These are phyloP conservation scores for Ceratosolen fusciceps DNA, from an alignment of 1,140 invertebrate species.

Conservation along the genomic window DNA sequence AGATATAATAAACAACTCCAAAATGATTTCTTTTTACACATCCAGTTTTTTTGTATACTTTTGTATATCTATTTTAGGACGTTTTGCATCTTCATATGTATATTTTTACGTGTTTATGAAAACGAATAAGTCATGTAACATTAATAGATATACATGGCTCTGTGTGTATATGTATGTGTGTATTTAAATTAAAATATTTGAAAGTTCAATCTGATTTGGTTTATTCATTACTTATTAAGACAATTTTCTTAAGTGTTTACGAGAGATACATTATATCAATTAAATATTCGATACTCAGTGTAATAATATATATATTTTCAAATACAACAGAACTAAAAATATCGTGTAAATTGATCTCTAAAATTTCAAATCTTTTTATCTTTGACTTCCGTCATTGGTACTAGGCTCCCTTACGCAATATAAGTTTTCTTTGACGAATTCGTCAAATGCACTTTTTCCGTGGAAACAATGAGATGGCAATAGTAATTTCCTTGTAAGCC, in stretches of 20 bases:
- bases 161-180: conserved; percentile 1
- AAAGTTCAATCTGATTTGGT: conserved; percentile 56
- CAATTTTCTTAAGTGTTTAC: conserved; percentile 64
- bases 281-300: conserved; percentile 66
- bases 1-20: conserved; percentile 2
- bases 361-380: conserved; percentile 47
- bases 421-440: conserved; percentile 33
- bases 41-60: not conserved
- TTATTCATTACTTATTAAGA: conserved; percentile 64
- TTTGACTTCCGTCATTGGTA: conserved; percentile 45
- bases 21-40: not conserved
- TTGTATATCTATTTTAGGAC: conserved; percentile 24
- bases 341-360: conserved; percentile 58
- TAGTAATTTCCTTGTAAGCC: conserved; percentile 52
- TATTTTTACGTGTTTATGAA: not conserved
- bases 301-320: conserved; percentile 69
- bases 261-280: conserved; percentile 68
- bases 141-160: not conserved
- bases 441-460: conserved; percentile 54
- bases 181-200: conserved; percentile 36
- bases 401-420: conserved; percentile 15
- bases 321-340: conserved; percentile 70
- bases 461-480: conserved; percentile 60
- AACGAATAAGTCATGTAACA: not conserved
- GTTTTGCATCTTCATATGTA: not conserved